Conservation (phyloP, 2,113 vertebrate genomes). For the Porphyrio hochstetteri region DNA sequence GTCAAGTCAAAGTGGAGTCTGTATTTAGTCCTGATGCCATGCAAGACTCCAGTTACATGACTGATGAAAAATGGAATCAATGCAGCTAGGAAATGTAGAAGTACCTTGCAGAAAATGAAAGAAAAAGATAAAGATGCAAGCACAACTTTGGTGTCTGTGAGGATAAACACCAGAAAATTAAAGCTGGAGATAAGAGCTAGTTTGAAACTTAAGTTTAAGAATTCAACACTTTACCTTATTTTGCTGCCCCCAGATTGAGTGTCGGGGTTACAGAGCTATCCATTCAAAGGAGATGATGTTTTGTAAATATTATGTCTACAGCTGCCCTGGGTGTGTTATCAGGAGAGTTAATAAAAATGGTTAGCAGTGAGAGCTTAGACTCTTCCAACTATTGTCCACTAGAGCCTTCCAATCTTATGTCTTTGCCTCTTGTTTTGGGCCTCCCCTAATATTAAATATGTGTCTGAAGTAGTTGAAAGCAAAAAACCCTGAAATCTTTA, state of each 20-base stretch:
- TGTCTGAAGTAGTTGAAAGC: background rate
- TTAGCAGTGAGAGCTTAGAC: background rate
- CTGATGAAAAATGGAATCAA: background rate
- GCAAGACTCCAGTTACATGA: background rate
- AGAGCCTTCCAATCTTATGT: background rate
- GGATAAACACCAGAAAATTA: background rate
- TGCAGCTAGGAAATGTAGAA: background rate
- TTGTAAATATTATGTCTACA: background rate
- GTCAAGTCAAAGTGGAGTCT: background rate
- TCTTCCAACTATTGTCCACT: background rate
- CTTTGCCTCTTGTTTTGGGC: background rate
- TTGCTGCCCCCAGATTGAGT: background rate
- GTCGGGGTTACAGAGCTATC: background rate
- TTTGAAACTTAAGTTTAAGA: background rate
- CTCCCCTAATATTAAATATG: background rate
- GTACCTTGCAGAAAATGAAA: background rate
- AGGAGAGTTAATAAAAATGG: background rate
- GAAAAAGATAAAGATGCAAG: background rate
- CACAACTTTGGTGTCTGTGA: background rate
- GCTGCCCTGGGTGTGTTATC: background rate
- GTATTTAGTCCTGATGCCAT: background rate
- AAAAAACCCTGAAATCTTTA: background rate
- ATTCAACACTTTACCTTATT: background rate
- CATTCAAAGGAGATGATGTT: background rate
- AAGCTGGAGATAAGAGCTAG: background rate